Conservation (phyloP, 2,113 vertebrate species). For the Cichladusa arquata region DNA sequence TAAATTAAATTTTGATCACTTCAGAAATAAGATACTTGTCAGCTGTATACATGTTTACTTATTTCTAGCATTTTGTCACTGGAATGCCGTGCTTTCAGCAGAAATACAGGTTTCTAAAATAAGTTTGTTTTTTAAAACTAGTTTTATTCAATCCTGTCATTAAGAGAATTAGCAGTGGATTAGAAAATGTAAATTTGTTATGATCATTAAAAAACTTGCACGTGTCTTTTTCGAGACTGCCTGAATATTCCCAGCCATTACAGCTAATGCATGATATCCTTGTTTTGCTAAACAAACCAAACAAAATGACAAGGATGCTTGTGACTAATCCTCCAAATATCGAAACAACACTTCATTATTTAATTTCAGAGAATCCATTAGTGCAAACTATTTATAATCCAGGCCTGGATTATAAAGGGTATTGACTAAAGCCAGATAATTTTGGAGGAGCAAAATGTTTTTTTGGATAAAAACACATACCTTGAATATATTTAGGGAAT, state of each 20-base stretch:
- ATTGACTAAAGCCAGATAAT: not conserved
- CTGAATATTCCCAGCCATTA: not conserved
- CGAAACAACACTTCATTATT: not conserved
- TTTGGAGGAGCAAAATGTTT: not conserved
- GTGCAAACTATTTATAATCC: not conserved
- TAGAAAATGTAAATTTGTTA: not conserved
- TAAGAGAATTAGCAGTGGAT: conserved; percentile 5
- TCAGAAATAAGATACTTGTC: not conserved
- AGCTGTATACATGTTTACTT: not conserved
- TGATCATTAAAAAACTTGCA: not conserved
- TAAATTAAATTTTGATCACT: not conserved
- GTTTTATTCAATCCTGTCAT: not conserved
- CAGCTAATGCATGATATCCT: not conserved
- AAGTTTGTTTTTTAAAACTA: not conserved
- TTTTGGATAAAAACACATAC: not conserved
- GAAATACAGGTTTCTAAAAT: not conserved
- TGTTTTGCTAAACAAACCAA: not conserved
- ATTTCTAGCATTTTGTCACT: not conserved
- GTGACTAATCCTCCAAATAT: not conserved
- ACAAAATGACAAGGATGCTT: not conserved
- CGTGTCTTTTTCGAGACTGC: not conserved
- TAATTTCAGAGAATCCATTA: not conserved
- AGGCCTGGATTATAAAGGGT: not conserved
- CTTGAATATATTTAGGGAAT: not conserved
- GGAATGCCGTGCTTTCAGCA: not conserved